Conservation (phyloP, 2,888 invertebrate genomes). For the Piscicola geometra region DNA sequence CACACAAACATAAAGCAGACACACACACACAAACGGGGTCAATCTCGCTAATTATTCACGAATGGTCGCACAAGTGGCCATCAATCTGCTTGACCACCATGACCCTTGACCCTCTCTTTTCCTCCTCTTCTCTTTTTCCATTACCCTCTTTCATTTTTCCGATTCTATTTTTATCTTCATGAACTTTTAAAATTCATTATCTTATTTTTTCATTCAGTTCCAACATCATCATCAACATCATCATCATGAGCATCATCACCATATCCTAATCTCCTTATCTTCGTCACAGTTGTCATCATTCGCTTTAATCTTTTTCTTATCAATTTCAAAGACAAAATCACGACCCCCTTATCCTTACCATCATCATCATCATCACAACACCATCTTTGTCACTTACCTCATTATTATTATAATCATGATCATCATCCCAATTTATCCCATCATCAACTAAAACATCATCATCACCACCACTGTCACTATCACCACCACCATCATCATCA, state of each 20-base stretch:
- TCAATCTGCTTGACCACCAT: neutral
- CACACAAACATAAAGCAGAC: no score
- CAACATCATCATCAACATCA: neutral
- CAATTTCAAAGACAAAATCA: no score
- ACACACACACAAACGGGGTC: neutral
- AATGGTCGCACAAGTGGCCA: neutral
- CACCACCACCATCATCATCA: no score
- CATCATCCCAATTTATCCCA: no score
- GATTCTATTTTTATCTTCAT: no score
- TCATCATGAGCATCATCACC: neutral
- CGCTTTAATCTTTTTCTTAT: neutral
- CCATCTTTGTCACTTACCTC: no score
- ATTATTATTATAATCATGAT: no score
- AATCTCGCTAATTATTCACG: neutral
- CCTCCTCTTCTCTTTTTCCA: neutral
- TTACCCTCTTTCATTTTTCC: no score
- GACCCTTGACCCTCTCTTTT: neutral
- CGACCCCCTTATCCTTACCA: neutral
- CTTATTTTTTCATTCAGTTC: no score
- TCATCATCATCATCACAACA: constrained; percentile 8
- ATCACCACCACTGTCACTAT: no score
- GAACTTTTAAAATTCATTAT: no score
- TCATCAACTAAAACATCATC: no score
- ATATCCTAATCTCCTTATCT: neutral
- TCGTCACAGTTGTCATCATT: neutral